Evolutionary conservation across 2,113 vertebrate species (phyloP).

Genomic region (Brienomyrus longianalis): DNA sequence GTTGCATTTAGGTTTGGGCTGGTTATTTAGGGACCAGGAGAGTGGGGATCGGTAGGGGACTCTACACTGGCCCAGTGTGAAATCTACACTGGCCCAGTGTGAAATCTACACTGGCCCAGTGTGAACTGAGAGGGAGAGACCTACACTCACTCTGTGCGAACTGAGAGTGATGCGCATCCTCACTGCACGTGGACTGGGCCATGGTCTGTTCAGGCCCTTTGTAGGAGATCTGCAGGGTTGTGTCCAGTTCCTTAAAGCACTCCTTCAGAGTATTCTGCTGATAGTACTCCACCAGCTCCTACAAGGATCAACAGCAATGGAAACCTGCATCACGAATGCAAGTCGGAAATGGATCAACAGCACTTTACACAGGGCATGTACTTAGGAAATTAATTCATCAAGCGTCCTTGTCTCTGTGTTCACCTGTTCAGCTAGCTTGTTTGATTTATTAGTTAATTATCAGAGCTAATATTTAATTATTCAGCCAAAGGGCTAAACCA

Average conservation of each 20-base stretch:
- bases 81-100: not conserved
- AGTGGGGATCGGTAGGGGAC: not conserved
- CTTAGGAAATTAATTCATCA: not conserved
- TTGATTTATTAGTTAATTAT: not conserved
- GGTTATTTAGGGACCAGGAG: not conserved
- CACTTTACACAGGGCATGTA: not conserved
- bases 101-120: not conserved
- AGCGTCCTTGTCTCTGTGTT: not conserved
- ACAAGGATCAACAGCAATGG: not conserved
- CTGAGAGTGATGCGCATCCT: not conserved
- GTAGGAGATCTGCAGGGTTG: constrained; percentile 66
- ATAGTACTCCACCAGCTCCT: constrained; percentile 85
- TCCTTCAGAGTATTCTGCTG: constrained; percentile 80
- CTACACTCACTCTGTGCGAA: not conserved
- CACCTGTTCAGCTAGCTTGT: not conserved
- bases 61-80: not conserved
- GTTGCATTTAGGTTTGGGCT: not conserved
- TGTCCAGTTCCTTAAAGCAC: constrained; percentile 82
- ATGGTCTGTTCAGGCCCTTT: constrained; percentile 69
- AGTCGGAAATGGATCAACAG: not conserved
- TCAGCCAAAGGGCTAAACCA: not conserved
- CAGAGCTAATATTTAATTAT: not conserved
- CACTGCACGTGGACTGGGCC: constrained; percentile 52
- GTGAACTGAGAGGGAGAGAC: not conserved
- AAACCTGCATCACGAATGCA: not conserved